Conservation (phyloP, 2,113 vertebrate species). For the Gobius niger region DNA sequence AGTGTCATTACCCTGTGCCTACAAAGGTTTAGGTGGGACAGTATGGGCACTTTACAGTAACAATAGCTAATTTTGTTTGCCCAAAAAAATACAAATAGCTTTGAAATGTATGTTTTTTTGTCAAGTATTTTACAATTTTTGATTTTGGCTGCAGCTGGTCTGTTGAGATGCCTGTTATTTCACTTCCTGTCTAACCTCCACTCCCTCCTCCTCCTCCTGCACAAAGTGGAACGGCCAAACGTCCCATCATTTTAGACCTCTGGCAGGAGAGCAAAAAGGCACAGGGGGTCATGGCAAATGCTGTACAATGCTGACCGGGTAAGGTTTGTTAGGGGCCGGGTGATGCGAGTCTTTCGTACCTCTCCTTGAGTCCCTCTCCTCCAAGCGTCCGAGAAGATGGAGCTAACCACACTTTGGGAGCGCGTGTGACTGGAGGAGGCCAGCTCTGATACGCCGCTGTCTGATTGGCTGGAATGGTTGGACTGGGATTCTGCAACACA, state of each 20-base stretch:
- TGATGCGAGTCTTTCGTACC: conserved; percentile 68
- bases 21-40: too few relatives aligned
- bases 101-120: too few relatives aligned
- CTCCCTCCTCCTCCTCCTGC: conserved; percentile 82
- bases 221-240: conserved; percentile 78
- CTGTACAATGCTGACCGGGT: conserved; percentile 3
- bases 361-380: conserved; percentile 94
- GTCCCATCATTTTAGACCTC: conserved; percentile 84
- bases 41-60: too few relatives aligned
- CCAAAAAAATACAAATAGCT: too few relatives aligned
- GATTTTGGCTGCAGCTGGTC: conserved; percentile 34
- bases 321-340: background rate
- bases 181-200: conserved; percentile 86
- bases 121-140: background rate
- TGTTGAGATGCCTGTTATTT: conserved; percentile 41
- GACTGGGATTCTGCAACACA: conserved; percentile 88
- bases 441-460: conserved; percentile 94
- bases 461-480: conserved; percentile 95
- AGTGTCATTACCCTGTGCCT: too few relatives aligned
- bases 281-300: conserved; percentile 43
- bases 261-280: conserved; percentile 77
- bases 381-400: conserved; percentile 98
- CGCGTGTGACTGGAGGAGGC: conserved; percentile 86
- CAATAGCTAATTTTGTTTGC: too few relatives aligned
- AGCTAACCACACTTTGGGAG: conserved; percentile 95